Evolutionary conservation across 2,888 invertebrate species (phyloP), one percentile per base, ranked within the genome.

Genomic region (Athalia circularis): DNA sequence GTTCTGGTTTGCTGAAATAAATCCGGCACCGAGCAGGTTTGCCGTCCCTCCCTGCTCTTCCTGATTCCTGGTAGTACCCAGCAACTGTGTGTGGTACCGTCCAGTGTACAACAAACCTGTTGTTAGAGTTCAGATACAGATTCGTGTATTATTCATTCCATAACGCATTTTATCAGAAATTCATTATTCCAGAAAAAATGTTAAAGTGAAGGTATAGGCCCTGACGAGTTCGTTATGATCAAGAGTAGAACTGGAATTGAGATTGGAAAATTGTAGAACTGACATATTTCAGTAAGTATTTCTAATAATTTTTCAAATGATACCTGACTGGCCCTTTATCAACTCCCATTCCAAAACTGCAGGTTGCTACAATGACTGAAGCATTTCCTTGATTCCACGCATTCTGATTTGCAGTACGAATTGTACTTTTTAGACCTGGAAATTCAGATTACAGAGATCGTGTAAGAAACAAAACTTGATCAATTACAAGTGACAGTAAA

Each of bases 291-390:
- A 64, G 11, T 11, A 9, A 47, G 43, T n/a, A 45, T 64, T n/a
- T 47, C 61, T 8, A 61, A 45, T 48, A 62, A 62, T 62, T 15
- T 15, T 3, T 5, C 50, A 54, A 68, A 52, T 29, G n/a, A 85
- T 84, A 95, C 95, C 96, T 93, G 11, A 99, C 99, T 78, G 96
- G 94, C 3, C 96, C 94, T 90, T 99, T 99, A 90, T 99, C 99
- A 3, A 99, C 98, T 67, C 99, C 99, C 99, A 99, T 99, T 59
- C 99, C 99, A 91, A 99, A 99, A 86, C 98, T 98, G 79, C 99
- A 95, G 0, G 99, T 99, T 4, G 99, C 99, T 82, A 96, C 96
- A 83, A 99, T 98, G 48, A 99, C 96, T 3, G 96, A 95, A 84
- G 95, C 94, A 83, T 94, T 94, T 0, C 99, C 99, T 54, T 92